Evolutionary conservation across 2,888 invertebrate genomes (phyloP).

Genomic region (Sphaeridia pumilis): DNA sequence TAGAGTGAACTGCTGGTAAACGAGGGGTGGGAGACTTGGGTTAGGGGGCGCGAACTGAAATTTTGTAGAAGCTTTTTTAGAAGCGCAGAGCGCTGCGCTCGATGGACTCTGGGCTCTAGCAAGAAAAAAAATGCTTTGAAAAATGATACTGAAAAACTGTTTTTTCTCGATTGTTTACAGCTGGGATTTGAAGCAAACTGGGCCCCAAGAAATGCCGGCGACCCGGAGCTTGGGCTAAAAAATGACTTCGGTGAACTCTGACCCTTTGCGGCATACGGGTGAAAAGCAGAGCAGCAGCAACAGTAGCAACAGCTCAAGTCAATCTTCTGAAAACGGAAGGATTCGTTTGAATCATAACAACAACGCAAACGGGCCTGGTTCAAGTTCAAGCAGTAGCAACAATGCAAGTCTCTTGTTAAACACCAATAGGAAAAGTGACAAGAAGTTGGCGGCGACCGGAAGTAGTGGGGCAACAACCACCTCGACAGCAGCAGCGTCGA

Average conservation of each 20-base stretch:
- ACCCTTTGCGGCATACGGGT: no score
- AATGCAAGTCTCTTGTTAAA: background rate
- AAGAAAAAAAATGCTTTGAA: no score
- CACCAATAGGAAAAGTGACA: background rate
- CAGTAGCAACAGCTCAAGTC: background rate
- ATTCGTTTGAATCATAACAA: background rate
- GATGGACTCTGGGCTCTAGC: no score
- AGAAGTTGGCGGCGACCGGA: background rate
- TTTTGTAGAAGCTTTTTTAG: background rate
- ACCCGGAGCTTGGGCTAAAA: no score
- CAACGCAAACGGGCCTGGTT: background rate
- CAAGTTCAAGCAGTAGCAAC: background rate
- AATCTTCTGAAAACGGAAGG: constrained; percentile 1
- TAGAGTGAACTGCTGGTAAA: background rate
- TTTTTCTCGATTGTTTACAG: no score
- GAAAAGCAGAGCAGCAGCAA: background rate
- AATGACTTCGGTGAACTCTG: constrained; percentile 1
- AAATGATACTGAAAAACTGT: no score
- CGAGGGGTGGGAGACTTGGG: background rate
- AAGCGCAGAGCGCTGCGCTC: no score
- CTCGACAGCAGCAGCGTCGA: no score
- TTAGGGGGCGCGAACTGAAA: background rate
- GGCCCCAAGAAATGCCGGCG: no score
- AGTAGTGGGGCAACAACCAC: background rate
- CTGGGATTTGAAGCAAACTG: no score